Conservation (phyloP, 2,888 invertebrate species). For the Metellina segmentata region DNA sequence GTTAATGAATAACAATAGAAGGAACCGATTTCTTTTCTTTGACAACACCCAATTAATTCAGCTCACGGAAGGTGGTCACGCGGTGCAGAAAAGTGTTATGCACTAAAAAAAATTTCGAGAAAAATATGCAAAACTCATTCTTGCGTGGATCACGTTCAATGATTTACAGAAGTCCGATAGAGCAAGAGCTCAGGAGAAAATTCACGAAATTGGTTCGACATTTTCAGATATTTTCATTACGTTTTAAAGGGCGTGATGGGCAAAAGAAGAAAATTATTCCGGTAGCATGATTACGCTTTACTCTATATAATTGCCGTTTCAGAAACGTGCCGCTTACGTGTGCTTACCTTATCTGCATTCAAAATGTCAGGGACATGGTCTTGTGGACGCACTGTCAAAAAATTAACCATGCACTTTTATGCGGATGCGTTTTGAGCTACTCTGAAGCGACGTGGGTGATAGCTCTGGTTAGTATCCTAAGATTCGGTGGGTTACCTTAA, state of each 20-base stretch:
- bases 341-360: too few relatives aligned
- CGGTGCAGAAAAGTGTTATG: background rate
- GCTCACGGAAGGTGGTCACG: constrained; percentile 36
- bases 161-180: constrained; percentile 20
- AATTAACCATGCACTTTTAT: too few relatives aligned
- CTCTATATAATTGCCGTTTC: too few relatives aligned
- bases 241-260: background rate
- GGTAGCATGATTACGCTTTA: too few relatives aligned
- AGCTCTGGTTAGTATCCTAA: too few relatives aligned
- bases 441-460: too few relatives aligned
- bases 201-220: background rate
- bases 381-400: too few relatives aligned
- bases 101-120: background rate
- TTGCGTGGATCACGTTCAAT: constrained; percentile 11
- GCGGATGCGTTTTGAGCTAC: too few relatives aligned
- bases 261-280: background rate
- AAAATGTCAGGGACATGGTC: too few relatives aligned
- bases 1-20: constrained; percentile 15
- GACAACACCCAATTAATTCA: background rate
- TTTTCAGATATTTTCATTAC: background rate
- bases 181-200: background rate
- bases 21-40: constrained; percentile 1
- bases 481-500: too few relatives aligned
- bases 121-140: background rate
- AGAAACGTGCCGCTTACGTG: too few relatives aligned